These are phyloP conservation scores for Balanococcus diminutus DNA, from an alignment of 2,888 invertebrate genomes.

Conservation along the genomic window DNA sequence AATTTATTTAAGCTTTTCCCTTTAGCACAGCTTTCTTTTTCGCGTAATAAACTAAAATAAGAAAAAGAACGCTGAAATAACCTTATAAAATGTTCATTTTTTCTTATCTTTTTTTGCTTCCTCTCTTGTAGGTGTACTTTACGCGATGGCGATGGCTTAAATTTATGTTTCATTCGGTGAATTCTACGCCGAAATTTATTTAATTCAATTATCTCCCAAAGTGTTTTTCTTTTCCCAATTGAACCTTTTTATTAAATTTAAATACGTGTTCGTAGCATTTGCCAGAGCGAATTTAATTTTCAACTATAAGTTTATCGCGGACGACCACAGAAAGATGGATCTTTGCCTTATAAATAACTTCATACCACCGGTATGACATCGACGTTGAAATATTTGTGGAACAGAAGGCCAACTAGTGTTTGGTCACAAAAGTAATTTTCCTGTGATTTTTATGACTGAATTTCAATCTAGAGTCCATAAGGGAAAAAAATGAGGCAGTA, in stretches of 20 bases:
- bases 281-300: neutral
- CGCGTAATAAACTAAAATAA: constrained; percentile 10
- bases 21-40: constrained; percentile 5
- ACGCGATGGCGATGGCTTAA: neutral
- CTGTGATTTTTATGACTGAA: too few species aligned
- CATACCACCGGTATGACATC: neutral
- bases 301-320: neutral
- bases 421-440: too few species aligned
- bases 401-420: too few species aligned
- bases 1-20: constrained; percentile 29
- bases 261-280: constrained; percentile 17
- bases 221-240: constrained; percentile 14
- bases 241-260: constrained; percentile 20
- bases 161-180: neutral
- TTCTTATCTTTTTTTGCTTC: constrained; percentile 3
- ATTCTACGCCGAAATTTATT: constrained; percentile 17
- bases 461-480: too few species aligned
- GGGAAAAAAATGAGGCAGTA: too few species aligned
- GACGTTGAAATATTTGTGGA: neutral
- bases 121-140: neutral
- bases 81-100: constrained; percentile 40
- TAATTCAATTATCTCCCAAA: neutral
- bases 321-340: neutral
- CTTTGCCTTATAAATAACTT: neutral
- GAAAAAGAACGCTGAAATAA: constrained; percentile 3